These are phyloP conservation scores for Ploceus nigricollis DNA, from an alignment of 2,113 vertebrate species.

Conservation along the genomic window DNA sequence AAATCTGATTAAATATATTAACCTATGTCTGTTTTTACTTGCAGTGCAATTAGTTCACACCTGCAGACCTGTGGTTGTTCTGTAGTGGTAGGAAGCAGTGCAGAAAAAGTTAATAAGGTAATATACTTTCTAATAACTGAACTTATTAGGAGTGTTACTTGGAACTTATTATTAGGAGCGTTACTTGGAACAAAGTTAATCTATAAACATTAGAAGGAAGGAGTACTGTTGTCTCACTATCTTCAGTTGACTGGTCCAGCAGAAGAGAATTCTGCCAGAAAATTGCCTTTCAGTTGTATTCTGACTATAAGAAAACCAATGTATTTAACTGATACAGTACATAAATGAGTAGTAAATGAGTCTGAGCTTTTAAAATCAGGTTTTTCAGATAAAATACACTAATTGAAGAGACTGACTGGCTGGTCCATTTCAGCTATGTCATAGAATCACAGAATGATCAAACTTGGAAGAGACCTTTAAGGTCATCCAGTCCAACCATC, in stretches of 20 bases:
- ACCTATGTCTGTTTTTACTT: slow-evolving; percentile 17
- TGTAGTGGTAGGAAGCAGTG: slow-evolving; percentile 93
- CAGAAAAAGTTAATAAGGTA: slow-evolving; percentile 98
- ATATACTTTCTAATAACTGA: neutral
- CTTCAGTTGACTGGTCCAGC: neutral
- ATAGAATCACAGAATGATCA: neutral
- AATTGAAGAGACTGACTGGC: neutral
- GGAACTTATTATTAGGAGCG: neutral
- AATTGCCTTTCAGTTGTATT: neutral
- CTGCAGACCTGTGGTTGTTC: slow-evolving; percentile 97
- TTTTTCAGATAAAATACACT: neutral
- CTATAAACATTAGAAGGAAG: neutral
- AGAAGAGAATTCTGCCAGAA: neutral
- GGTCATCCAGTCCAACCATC: neutral
- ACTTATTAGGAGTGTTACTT: neutral
- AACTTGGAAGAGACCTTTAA: neutral
- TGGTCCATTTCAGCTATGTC: neutral
- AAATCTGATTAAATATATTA: neutral
- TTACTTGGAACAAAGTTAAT: neutral
- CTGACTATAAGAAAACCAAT: neutral
- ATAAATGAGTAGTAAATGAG: neutral
- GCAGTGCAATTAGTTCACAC: slow-evolving; percentile 95
- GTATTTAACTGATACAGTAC: neutral
- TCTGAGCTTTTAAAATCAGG: neutral
- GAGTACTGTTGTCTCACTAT: neutral